Conservation (phyloP, 2,888 invertebrate genomes). For the Nomada goodeniana region DNA sequence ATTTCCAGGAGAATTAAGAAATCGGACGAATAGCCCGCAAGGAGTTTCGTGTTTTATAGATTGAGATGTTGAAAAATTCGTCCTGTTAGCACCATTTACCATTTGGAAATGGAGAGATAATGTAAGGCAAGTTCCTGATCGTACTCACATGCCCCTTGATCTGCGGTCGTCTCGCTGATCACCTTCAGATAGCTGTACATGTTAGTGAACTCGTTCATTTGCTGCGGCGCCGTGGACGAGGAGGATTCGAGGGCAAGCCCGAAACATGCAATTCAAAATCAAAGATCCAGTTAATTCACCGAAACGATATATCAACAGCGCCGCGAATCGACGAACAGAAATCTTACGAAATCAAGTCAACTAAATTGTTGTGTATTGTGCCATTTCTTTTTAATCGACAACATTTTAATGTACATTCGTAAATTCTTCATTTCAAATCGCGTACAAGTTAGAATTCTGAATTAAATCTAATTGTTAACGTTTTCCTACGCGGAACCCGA, state of each 20-base stretch:
- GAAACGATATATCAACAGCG: not conserved
- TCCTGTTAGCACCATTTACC: no score
- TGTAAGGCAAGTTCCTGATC: not conserved
- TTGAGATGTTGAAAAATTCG: no score
- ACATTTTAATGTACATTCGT: not conserved
- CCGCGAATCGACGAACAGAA: not conserved
- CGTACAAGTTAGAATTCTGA: no score
- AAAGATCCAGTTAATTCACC: conserved; percentile 63
- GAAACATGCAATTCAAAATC: conserved; percentile 77
- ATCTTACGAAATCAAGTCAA: not conserved
- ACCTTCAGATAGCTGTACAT: conserved; percentile 95
- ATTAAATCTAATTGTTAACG: no score
- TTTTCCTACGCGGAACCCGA: no score
- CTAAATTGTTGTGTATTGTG: not conserved
- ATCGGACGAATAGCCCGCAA: no score
- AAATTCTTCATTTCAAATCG: no score
- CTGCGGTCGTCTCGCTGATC: conserved; percentile 86
- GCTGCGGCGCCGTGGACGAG: conserved; percentile 85
- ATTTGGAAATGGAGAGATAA: no score
- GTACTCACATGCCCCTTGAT: conserved; percentile 64
- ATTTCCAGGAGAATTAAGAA: no score
- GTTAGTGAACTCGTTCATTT: conserved; percentile 94
- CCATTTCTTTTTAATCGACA: not conserved
- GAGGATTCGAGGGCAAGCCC: conserved; percentile 61
- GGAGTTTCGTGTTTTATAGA: no score